A percentile compares a stretch with the other conserved stretches of the same genome.
Evolutionary conservation across 2,888 invertebrate genomes (phyloP).

Genomic region (Hirtodrosophila trivittata): DNA sequence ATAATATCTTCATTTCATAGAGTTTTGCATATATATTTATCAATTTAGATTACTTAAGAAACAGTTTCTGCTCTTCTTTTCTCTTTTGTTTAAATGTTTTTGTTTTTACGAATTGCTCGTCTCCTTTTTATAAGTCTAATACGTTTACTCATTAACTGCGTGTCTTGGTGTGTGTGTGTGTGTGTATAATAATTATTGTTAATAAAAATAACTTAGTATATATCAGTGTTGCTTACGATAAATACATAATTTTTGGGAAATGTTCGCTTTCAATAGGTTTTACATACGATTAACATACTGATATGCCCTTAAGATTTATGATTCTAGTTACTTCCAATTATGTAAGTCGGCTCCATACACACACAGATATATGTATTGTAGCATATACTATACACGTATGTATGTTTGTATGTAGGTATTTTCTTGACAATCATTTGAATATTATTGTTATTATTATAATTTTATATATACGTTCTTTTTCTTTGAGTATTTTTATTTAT

Average conservation of each 20-base stretch:
- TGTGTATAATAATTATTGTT: conserved; percentile 48
- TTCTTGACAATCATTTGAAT: conserved; percentile 45
- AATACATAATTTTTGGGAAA: conserved; percentile 56
- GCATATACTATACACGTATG: conserved; percentile 28
- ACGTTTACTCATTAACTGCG: conserved; percentile 38
- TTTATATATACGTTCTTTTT: conserved; percentile 27
- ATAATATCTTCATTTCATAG: conserved; percentile 28
- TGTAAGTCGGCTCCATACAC: conserved; percentile 19
- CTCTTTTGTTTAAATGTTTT: too few species aligned
- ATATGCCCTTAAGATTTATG: conserved; percentile 47
- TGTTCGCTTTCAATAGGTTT: conserved; percentile 50
- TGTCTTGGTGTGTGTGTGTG: conserved; percentile 21
- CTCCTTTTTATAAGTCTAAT: conserved; percentile 64
- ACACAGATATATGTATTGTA: conserved; percentile 29
- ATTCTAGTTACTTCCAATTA: conserved; percentile 29
- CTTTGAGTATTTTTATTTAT: conserved; percentile 65
- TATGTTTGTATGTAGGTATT: conserved; percentile 35
- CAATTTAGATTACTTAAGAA: conserved; percentile 27
- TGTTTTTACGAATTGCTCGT: too few species aligned
- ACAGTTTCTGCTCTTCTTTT: conserved; percentile 48
- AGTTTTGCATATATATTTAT: conserved; percentile 29
- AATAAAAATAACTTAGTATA: conserved; percentile 72
- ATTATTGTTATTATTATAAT: conserved; percentile 35
- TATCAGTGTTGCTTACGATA: conserved; percentile 73
- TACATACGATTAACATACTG: conserved; percentile 39